Evolutionary conservation across 2,888 invertebrate species (phyloP).

Genomic region (Eupsilia transversa): DNA sequence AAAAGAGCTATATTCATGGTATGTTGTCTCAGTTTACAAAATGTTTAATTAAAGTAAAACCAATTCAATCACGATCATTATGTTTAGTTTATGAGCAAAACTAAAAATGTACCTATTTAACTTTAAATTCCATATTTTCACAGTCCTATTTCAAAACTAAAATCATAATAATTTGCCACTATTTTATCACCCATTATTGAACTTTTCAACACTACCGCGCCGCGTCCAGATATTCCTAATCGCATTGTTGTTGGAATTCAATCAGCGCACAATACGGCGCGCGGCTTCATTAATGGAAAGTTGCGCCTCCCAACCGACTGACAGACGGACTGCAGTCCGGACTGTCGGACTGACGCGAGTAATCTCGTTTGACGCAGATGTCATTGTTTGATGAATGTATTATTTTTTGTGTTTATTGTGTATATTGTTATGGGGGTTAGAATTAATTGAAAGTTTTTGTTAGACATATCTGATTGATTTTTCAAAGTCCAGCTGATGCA

Average conservation of each 20-base stretch:
- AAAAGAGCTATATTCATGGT: background rate
- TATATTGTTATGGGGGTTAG: background rate
- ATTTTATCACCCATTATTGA: background rate
- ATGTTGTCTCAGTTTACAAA: background rate
- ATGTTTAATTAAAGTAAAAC: background rate
- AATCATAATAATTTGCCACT: background rate
- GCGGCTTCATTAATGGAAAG: constrained; percentile 44
- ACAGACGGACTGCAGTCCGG: constrained; percentile 19
- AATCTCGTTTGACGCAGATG: constrained; percentile 34
- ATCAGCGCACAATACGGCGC: constrained; percentile 46
- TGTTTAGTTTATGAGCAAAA: background rate
- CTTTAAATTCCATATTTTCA: background rate
- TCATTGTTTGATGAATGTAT: constrained; percentile 6
- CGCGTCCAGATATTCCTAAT: constrained; percentile 29
- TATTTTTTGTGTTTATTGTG: background rate
- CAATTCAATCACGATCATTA: background rate
- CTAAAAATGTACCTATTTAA: background rate
- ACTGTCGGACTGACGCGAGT: background rate
- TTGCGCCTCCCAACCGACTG: background rate
- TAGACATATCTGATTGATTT: background rate
- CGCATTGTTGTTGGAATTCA: constrained; percentile 48
- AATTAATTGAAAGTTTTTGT: background rate
- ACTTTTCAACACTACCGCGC: background rate
- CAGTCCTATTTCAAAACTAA: background rate
- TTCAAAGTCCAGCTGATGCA: background rate